phyloP scores from a whole-genome alignment of 2,113 vertebrate genomes.

The Parus major region DNA sequence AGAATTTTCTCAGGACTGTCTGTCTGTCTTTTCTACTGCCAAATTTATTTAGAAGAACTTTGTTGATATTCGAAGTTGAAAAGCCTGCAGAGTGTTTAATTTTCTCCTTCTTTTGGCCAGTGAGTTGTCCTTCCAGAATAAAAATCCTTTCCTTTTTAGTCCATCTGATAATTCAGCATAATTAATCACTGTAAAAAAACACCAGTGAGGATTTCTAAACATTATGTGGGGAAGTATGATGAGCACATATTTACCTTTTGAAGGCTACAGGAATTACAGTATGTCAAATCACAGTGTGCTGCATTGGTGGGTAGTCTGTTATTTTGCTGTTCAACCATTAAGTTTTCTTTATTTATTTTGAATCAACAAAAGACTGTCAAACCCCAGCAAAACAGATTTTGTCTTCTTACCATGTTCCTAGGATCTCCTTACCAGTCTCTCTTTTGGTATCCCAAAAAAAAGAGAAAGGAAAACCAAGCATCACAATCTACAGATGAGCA shows the following conservation, averaged over 20 bases:
- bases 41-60: conserved; percentile 63
- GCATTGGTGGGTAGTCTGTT: neutral
- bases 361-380: neutral
- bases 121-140: conserved; percentile 34
- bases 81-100: conserved; percentile 30
- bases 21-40: conserved; percentile 1
- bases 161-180: conserved; percentile 42
- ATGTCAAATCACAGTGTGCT: neutral
- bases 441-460: neutral
- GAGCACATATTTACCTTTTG: conserved; percentile 17
- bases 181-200: conserved; percentile 48
- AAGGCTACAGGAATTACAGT: neutral
- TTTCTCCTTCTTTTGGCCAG: conserved; percentile 24
- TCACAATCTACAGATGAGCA: neutral
- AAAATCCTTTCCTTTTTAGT: conserved; percentile 60
- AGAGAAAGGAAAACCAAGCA: neutral
- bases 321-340: neutral
- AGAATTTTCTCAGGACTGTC: conserved; percentile 40
- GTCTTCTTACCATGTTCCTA: neutral
- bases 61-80: conserved; percentile 60
- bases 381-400: neutral
- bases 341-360: conserved; percentile 9
- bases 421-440: neutral
- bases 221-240: neutral
- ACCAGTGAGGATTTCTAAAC: conserved; percentile 14